Conservation (phyloP, 2,797 vertebrate species). For the Craterocephalus amniculus region DNA sequence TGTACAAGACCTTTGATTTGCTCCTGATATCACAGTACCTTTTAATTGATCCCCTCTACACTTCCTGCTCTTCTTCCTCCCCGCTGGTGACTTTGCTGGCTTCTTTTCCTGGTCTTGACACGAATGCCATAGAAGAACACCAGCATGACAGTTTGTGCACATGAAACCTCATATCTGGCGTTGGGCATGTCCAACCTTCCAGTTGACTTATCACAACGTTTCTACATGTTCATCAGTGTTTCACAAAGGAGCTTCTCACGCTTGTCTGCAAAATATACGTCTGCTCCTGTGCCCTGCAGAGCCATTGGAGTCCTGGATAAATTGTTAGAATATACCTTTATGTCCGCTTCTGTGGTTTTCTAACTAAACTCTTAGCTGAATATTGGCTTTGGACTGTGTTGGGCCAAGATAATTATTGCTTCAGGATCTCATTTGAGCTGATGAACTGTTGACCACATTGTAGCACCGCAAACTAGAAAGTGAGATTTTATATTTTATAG, state of each 20-base stretch:
- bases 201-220: constrained; percentile 33
- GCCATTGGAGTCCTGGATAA: constrained; percentile 6
- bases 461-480: constrained; percentile 19
- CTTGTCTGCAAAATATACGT: constrained; percentile 34
- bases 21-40: constrained; percentile 30
- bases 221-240: constrained; percentile 23
- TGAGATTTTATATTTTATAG: neutral
- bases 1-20: constrained; percentile 37
- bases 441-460: constrained; percentile 17
- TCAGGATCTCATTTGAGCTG: neutral
- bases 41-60: constrained; percentile 33
- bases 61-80: constrained; percentile 39
- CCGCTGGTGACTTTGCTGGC: constrained; percentile 50
- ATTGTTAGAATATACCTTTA: constrained; percentile 12
- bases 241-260: constrained; percentile 41
- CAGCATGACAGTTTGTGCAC: constrained; percentile 50
- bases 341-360: constrained; percentile 35
- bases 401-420: constrained; percentile 11
- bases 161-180: constrained; percentile 33
- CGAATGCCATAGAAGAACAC: constrained; percentile 29
- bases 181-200: constrained; percentile 38
- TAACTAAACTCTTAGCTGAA: neutral
- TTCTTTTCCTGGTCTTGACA: constrained; percentile 55
- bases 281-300: constrained; percentile 17
- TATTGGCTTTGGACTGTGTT: neutral